These are phyloP conservation scores for Microctonus hyperodae DNA, from an alignment of 2,888 invertebrate genomes.

Conservation along the genomic window DNA sequence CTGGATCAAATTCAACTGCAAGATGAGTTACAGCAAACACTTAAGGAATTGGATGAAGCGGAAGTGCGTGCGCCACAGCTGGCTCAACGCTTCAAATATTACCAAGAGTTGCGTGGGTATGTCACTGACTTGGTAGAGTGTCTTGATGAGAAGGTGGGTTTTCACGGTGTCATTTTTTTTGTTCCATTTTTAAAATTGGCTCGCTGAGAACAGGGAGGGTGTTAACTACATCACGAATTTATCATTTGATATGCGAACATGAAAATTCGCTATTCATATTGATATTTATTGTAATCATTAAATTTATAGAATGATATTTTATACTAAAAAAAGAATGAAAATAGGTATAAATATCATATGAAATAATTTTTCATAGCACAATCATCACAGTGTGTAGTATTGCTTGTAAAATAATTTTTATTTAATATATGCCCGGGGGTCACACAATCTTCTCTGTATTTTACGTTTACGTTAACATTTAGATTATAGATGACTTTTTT, in stretches of 20 bases:
- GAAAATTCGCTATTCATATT: no score
- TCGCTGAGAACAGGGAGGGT: not conserved
- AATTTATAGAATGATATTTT: not conserved
- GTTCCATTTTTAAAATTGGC: constrained; percentile 35
- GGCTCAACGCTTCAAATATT: constrained; percentile 87
- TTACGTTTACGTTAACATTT: constrained; percentile 29
- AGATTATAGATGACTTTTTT: not conserved
- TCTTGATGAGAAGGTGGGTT: constrained; percentile 91
- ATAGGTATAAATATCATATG: not conserved
- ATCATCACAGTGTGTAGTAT: not conserved
- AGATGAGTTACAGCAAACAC: constrained; percentile 55
- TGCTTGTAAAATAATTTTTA: constrained; percentile 34
- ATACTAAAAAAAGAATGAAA: no score
- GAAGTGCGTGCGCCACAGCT: constrained; percentile 70
- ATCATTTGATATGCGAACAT: no score
- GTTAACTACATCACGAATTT: not conserved
- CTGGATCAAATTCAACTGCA: constrained; percentile 66
- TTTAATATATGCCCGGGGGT: constrained; percentile 42
- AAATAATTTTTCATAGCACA: not conserved
- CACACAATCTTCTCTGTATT: constrained; percentile 51
- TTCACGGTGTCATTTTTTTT: constrained; percentile 59
- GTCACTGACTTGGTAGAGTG: constrained; percentile 97
- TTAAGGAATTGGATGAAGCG: constrained; percentile 67
- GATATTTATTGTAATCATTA: not conserved
- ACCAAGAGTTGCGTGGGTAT: constrained; percentile 95